Conservation (phyloP, 2,797 vertebrate genomes). For the Chelon labrosus region DNA sequence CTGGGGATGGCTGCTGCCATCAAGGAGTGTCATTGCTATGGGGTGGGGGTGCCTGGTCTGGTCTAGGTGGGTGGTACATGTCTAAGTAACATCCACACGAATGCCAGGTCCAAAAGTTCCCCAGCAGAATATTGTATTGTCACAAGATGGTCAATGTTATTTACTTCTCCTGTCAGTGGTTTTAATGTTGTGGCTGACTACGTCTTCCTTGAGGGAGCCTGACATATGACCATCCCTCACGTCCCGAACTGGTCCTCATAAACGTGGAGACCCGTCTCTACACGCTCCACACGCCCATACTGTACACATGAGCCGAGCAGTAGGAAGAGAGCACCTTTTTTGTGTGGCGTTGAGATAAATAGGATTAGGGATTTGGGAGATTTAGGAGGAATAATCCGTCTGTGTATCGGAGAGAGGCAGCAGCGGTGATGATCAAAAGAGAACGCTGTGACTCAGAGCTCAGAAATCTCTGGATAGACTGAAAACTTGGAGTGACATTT, state of each 20-base stretch:
- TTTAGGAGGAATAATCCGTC: slow-evolving; percentile 82
- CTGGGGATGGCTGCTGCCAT: no score
- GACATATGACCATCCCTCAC: slow-evolving; percentile 15
- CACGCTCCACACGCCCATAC: slow-evolving; percentile 51
- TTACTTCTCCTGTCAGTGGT: no score
- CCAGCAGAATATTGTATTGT: no score
- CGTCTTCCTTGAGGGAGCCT: neutral
- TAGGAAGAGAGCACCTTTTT: slow-evolving; percentile 78
- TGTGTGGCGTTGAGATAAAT: slow-evolving; percentile 82
- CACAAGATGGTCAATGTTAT: no score
- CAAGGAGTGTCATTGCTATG: no score
- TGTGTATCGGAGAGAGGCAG: slow-evolving; percentile 78
- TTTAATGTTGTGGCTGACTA: no score
- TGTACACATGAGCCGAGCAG: slow-evolving; percentile 73
- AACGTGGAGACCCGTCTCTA: slow-evolving; percentile 43
- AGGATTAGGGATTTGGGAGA: slow-evolving; percentile 85
- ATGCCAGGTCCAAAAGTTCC: no score
- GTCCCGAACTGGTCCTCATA: slow-evolving; percentile 41
- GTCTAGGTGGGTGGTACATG: no score
- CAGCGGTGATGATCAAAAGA: slow-evolving; percentile 77
- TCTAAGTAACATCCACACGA: no score
- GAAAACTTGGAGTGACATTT: slow-evolving; percentile 70
- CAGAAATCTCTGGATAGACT: slow-evolving; percentile 65
- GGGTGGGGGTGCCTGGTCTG: no score
- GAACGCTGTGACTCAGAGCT: slow-evolving; percentile 71